Evolutionary conservation across 64 coral and sea anemone genomes (phyloP).

Genomic region (Actinia tenebrosa): DNA sequence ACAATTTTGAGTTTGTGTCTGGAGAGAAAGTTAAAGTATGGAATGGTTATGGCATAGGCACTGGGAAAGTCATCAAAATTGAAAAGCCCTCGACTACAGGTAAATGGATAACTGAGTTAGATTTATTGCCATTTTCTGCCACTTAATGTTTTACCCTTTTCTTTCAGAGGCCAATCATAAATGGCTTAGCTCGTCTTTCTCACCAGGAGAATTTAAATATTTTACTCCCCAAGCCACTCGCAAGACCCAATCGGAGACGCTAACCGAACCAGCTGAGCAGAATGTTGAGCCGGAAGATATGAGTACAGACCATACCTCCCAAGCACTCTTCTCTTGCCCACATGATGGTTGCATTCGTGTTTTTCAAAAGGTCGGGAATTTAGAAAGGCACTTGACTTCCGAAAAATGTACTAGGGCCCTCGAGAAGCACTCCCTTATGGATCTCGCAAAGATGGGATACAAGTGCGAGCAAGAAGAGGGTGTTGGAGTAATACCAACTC

Average conservation of each 20-base stretch:
- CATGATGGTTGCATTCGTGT: conserved; percentile 34
- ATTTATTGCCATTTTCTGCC: not conserved
- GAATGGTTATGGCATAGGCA: not conserved
- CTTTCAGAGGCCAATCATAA: not conserved
- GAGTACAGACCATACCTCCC: not conserved
- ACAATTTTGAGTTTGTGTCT: conserved; percentile 17
- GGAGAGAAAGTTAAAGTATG: not conserved
- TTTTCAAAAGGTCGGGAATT: conserved; percentile 9
- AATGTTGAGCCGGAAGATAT: not conserved
- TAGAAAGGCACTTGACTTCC: conserved; percentile 38
- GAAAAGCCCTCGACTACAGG: not conserved
- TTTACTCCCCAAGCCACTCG: not conserved
- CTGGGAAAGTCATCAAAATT: not conserved
- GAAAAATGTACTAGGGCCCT: conserved; percentile 34
- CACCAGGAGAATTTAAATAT: conserved; percentile 4
- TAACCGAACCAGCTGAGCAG: not conserved
- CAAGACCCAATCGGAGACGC: not conserved
- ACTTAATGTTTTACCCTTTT: not conserved
- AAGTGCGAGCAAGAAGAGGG: conserved; percentile 4
- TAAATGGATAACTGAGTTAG: not conserved
- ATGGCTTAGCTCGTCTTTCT: conserved; percentile 11
- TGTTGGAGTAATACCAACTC: conserved; percentile 27
- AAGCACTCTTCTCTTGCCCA: conserved; percentile 2
- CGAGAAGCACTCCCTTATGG: conserved; percentile 43
- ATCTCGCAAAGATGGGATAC: conserved; percentile 42